phyloP scores from a whole-genome alignment of 1,140 invertebrate species.

The Tachypleus tridentatus region DNA sequence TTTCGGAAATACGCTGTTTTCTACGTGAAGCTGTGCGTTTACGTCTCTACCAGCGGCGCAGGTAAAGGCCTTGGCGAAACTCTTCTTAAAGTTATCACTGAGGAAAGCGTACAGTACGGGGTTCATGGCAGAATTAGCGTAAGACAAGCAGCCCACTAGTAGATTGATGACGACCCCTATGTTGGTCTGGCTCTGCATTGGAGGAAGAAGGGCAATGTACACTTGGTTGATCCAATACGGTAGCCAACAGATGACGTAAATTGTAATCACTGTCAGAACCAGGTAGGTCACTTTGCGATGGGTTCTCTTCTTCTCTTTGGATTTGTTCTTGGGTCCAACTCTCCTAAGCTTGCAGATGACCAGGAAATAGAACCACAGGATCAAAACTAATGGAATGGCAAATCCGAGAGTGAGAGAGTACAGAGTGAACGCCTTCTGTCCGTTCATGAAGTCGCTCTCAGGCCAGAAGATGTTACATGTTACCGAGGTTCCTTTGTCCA shows the following conservation, averaged over 20 bases:
- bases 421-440: slow-evolving; percentile 61
- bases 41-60: slow-evolving; percentile 47
- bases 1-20: slow-evolving; percentile 77
- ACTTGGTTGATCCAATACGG: slow-evolving; percentile 84
- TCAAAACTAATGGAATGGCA: slow-evolving; percentile 77
- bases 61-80: slow-evolving; percentile 66
- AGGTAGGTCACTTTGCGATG: slow-evolving; percentile 86
- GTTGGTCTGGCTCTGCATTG: slow-evolving; percentile 41
- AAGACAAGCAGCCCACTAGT: slow-evolving; percentile 74
- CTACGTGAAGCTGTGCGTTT: slow-evolving; percentile 71
- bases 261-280: slow-evolving; percentile 87
- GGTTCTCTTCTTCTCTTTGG: slow-evolving; percentile 84
- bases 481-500: slow-evolving; percentile 32
- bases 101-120: slow-evolving; percentile 92
- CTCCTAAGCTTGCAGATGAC: slow-evolving; percentile 73
- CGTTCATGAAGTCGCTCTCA: slow-evolving; percentile 38
- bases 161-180: slow-evolving; percentile 61
- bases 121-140: slow-evolving; percentile 95
- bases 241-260: slow-evolving; percentile 93
- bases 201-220: slow-evolving; percentile 25
- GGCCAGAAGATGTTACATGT: slow-evolving; percentile 81
- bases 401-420: slow-evolving; percentile 90
- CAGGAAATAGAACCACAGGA: slow-evolving; percentile 86
- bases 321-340: slow-evolving; percentile 41
- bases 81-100: slow-evolving; percentile 89